Conservation (phyloP, 2,888 invertebrate species). For the Aspidiotus destructor region DNA sequence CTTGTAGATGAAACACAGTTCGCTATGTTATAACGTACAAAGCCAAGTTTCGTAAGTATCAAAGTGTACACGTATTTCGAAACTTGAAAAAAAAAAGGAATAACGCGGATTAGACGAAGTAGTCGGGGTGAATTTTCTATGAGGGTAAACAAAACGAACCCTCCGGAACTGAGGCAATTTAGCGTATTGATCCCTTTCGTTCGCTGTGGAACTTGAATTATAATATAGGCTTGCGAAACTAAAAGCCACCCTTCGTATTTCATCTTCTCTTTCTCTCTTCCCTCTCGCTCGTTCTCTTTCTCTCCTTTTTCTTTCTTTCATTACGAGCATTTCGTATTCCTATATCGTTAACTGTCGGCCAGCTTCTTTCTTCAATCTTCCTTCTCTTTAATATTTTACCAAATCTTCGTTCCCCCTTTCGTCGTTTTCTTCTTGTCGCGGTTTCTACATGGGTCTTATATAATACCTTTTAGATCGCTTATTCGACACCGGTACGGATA, state of each 20-base stretch:
- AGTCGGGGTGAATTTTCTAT: slow-evolving; percentile 30
- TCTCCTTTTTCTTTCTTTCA: not conserved
- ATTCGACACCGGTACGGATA: no score
- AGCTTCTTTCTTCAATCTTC: not conserved
- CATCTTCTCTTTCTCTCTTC: not conserved
- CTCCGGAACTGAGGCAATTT: slow-evolving; percentile 30
- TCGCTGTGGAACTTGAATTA: not conserved
- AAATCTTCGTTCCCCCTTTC: not conserved
- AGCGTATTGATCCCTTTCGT: slow-evolving; percentile 31
- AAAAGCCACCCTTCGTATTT: not conserved
- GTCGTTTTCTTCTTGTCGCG: not conserved
- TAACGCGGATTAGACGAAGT: slow-evolving; percentile 11
- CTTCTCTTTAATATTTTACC: not conserved
- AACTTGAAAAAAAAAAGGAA: not conserved
- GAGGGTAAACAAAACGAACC: slow-evolving; percentile 31
- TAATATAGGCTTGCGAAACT: not conserved
- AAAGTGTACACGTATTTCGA: not conserved
- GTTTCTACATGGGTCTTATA: no score
- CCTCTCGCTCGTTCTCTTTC: not conserved
- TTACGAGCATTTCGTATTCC: not conserved
- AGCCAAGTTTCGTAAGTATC: not conserved
- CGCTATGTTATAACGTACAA: no score
- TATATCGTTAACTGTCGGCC: not conserved
- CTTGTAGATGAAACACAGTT: no score
- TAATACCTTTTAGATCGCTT: no score